These are phyloP conservation scores for Plusia festucae DNA, from an alignment of 2,888 invertebrate species.

Conservation along the genomic window DNA sequence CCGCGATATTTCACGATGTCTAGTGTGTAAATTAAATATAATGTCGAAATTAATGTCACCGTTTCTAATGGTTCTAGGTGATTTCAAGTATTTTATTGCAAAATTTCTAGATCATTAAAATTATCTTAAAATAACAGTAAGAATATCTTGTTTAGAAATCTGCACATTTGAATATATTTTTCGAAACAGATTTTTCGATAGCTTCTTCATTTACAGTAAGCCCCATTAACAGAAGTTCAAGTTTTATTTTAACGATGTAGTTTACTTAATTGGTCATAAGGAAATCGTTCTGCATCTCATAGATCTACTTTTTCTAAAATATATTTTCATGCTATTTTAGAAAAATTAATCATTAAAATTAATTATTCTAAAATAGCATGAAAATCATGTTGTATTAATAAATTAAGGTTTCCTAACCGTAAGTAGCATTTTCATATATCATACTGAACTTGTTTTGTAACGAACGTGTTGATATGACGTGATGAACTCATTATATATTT, in stretches of 20 bases:
- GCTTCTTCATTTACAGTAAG: slow-evolving; percentile 6
- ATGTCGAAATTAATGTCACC: slow-evolving; percentile 57
- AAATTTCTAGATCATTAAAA: slow-evolving; percentile 59
- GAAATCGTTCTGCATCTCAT: not conserved
- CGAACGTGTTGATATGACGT: no score
- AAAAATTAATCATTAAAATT: no score
- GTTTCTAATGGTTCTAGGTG: slow-evolving; percentile 50
- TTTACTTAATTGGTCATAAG: not conserved
- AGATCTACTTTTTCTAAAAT: no score
- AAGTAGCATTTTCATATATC: not conserved
- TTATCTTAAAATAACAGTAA: slow-evolving; percentile 45
- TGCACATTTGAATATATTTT: slow-evolving; percentile 52
- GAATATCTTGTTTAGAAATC: slow-evolving; percentile 54
- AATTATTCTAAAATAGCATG: no score
- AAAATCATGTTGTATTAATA: not conserved
- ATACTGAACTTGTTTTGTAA: no score
- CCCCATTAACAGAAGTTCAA: slow-evolving; percentile 30
- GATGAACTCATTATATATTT: no score
- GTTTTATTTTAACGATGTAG: not conserved
- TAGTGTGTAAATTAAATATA: slow-evolving; percentile 52
- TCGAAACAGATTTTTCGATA: slow-evolving; percentile 28
- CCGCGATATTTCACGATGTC: slow-evolving; percentile 34
- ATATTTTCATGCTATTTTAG: no score
- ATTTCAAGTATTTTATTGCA: slow-evolving; percentile 57
- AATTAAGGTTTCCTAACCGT: not conserved